Percentiles rank a stretch among this genome's conserved stretches.
phyloP scores from a whole-genome alignment of 2,113 vertebrate genomes.

The Mus musculus region GRCm39 chr3:70960001-70960500 shows the following conservation, averaged over 20 bases:
- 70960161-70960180: neutral
- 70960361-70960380: neutral
- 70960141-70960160: neutral
- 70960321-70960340: neutral
- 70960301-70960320: too few relatives aligned
- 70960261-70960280: neutral
- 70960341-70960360: neutral
- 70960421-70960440: neutral
- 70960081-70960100: neutral
- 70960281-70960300: neutral
- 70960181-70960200: neutral
- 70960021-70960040: too few relatives aligned
- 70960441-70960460: neutral
- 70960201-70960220: neutral
- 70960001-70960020: neutral
- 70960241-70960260: neutral
- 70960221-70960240: neutral
- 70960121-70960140: neutral
- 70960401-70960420: neutral
- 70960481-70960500: neutral
- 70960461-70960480: neutral
- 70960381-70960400: neutral
- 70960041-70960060: neutral
- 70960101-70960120: neutral
- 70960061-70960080: accelerated